These are phyloP conservation scores for Catostomus latipinnis DNA, from an alignment of 2,797 vertebrate species.

Conservation along the genomic window DNA sequence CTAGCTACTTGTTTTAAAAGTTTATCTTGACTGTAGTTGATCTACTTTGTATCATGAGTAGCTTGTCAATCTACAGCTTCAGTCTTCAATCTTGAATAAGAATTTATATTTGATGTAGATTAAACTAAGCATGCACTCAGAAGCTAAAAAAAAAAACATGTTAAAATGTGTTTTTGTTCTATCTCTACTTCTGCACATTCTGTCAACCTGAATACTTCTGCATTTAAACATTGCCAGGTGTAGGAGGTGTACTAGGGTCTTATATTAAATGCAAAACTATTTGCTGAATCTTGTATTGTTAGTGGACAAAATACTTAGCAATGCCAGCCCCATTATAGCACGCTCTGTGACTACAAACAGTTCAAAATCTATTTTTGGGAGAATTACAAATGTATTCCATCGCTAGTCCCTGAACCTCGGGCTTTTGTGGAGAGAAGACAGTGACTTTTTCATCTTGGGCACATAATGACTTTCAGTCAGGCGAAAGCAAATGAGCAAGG, in stretches of 20 bases:
- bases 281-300: neutral
- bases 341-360: slow-evolving; percentile 22
- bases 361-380: slow-evolving; percentile 3
- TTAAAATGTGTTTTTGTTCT: neutral
- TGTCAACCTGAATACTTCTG: neutral
- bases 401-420: slow-evolving; percentile 15
- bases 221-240: neutral
- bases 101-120: slow-evolving; percentile 3
- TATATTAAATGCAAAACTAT: neutral
- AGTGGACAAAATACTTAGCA: slow-evolving; percentile 2
- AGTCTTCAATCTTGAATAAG: too few species aligned
- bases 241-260: neutral
- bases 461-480: slow-evolving; percentile 52
- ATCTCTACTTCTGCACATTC: neutral
- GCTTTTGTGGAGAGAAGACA: slow-evolving; percentile 46
- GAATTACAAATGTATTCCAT: slow-evolving; percentile 32
- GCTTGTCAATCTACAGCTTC: too few species aligned
- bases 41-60: too few species aligned
- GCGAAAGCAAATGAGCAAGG: slow-evolving; percentile 45
- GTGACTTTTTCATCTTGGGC: slow-evolving; percentile 30
- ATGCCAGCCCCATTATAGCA: neutral
- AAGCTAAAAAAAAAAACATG: neutral
- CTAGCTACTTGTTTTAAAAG: too few species aligned
- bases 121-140: neutral
- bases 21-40: too few species aligned